These are phyloP conservation scores for Erythrolamprus reginae DNA, from an alignment of 2,113 vertebrate genomes.

Conservation along the genomic window DNA sequence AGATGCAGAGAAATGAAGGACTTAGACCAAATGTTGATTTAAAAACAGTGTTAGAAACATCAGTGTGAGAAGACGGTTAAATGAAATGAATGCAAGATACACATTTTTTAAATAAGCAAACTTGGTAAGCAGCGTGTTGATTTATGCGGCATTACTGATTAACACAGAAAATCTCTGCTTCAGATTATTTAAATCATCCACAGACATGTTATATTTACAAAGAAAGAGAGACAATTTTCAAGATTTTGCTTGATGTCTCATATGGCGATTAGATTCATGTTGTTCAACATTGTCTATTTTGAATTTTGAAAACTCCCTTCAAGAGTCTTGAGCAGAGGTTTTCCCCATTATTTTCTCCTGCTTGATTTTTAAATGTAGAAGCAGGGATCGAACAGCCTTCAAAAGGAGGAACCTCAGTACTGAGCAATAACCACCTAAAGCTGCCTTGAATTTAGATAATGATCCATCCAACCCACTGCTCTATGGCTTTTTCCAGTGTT, in stretches of 20 bases:
- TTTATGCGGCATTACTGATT: not conserved
- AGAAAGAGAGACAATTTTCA: not conserved
- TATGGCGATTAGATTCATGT: not conserved
- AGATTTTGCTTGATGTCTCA: not conserved
- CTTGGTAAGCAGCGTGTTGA: not conserved
- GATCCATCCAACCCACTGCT: not conserved
- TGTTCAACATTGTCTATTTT: not conserved
- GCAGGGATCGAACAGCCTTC: not conserved
- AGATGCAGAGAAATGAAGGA: slow-evolving; percentile 39
- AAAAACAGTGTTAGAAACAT: not conserved
- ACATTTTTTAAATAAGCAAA: not conserved
- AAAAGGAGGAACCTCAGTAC: not conserved
- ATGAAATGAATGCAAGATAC: not conserved
- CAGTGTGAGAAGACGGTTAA: not conserved
- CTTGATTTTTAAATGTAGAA: not conserved
- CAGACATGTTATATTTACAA: not conserved
- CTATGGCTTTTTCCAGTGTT: not conserved
- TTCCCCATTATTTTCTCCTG: not conserved
- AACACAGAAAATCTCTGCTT: not conserved
- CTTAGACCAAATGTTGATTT: slow-evolving; percentile 27
- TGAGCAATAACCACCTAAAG: not conserved
- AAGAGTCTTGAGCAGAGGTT: not conserved
- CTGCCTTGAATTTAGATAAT: not conserved
- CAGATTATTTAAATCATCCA: not conserved
- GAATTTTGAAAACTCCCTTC: not conserved